phyloP scores from a whole-genome alignment of 2,888 invertebrate species.

The Drosophila demipolita region DNA sequence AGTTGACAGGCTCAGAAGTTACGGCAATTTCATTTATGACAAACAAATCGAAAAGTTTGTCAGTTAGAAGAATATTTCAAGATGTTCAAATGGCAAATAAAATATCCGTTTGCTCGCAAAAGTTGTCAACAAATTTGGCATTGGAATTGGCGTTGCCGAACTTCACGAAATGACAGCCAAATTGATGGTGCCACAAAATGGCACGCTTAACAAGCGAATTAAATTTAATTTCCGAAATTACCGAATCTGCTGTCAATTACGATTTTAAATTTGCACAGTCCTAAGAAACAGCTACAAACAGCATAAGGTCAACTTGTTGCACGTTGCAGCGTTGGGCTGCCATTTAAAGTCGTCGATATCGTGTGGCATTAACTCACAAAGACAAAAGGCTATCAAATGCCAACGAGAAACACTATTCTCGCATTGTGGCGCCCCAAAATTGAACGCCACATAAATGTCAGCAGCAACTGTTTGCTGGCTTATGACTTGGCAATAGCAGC shows the following conservation, averaged over 20 bases:
- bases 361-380: constrained; percentile 6
- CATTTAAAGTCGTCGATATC: constrained; percentile 31
- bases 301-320: constrained; percentile 41
- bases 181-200: constrained; percentile 19
- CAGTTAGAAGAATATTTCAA: constrained; percentile 1
- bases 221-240: constrained; percentile 43
- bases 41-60: constrained; percentile 50
- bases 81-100: constrained; percentile 14
- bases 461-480: constrained; percentile 49
- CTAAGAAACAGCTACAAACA: constrained; percentile 13
- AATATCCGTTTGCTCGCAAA: constrained; percentile 4
- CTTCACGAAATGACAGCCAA: constrained; percentile 30
- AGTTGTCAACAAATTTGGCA: constrained; percentile 17
- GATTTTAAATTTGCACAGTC: constrained; percentile 57
- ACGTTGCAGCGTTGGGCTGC: constrained; percentile 7
- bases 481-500: constrained; percentile 35
- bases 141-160: background rate
- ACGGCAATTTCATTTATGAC: constrained; percentile 57
- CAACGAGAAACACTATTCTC: constrained; percentile 15
- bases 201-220: constrained; percentile 60
- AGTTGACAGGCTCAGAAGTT: constrained; percentile 39
- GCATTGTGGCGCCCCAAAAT: constrained; percentile 33
- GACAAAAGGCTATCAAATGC: constrained; percentile 38
- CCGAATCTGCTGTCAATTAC: constrained; percentile 46
- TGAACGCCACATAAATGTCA: constrained; percentile 64